phyloP scores from a whole-genome alignment of 2,113 vertebrate genomes.

The Istiophorus platypterus region DNA sequence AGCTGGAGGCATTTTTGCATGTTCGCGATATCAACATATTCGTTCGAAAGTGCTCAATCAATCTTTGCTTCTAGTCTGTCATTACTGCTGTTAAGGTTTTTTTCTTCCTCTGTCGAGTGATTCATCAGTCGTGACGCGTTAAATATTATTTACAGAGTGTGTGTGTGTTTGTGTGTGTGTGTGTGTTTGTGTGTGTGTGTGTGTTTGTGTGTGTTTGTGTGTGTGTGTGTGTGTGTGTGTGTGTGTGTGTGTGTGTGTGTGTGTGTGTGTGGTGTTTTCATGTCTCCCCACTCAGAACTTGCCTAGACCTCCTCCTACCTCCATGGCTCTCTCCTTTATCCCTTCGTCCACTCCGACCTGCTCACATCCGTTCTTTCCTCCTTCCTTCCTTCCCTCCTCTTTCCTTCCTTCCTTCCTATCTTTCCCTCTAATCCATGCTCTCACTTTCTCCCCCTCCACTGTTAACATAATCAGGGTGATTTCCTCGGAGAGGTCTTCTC shows the following conservation, averaged over 20 bases:
- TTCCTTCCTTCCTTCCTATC: neutral
- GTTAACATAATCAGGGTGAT: conserved; percentile 79
- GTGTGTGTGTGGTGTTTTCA: conserved; percentile 10
- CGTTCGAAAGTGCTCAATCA: neutral
- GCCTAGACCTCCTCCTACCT: conserved; percentile 26
- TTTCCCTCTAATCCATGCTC: conserved; percentile 35
- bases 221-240: neutral
- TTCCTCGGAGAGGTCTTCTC: conserved; percentile 73
- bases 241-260: neutral
- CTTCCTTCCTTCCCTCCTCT: neutral
- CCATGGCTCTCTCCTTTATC: conserved; percentile 38
- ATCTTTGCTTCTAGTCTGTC: neutral
- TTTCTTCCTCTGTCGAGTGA: neutral
- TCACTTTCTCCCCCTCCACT: conserved; percentile 60
- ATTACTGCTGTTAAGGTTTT: neutral
- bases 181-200: neutral
- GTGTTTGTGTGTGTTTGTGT: conserved; percentile 16
- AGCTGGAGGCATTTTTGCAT: neutral
- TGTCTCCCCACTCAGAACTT: conserved; percentile 37
- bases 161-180: neutral
- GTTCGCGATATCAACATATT: neutral
- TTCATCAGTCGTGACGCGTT: neutral
- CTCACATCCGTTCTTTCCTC: neutral
- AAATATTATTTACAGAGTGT: neutral
- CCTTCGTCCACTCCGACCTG: conserved; percentile 27